Evolutionary conservation across 2,113 vertebrate species (phyloP), one percentile per base, ranked within the genome.

Genomic region (Aptenodytes forsteri): DNA sequence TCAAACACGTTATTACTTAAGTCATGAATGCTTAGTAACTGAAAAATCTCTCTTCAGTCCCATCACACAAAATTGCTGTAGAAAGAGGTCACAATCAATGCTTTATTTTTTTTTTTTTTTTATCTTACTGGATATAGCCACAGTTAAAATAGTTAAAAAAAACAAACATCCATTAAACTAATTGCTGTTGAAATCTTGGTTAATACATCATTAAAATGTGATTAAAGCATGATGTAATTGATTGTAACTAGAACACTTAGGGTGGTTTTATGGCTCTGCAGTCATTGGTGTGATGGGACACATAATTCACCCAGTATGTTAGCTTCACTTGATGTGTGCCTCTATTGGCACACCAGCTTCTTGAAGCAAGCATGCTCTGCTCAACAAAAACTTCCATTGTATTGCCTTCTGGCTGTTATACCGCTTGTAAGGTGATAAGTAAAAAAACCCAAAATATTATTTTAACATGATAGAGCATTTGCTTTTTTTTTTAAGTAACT

Each of bases 271-370:
- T 95, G 84, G 95, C 90, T 97, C 96, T 96, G 80, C 46, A 95
- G 91, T 97, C 73, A 90, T 94, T 96, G 95, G 89, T 96, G 94
- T 97, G 97, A 95, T 83, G 94, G 81, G 97, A 97, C 96, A 94
- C 96, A 98, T 98, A 98, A 97, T 97, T 97, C 97, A 98, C 96
- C 94, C 97, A 97, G 97, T 97, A 90, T 97, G 97, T 89, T 97
- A 95, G 72, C 90, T 89, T 87, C 88, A 91, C 95, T 93, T 71
- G 83, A 73, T 85, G 73, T 82, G 88, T 92, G 90, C 95, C 88
- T 95, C 91, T 87, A 11, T 66, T 77, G 87, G 87, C 83, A 90
- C 71, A 62, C 77, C 6, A 18, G 89, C 44, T 85, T 87, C 88
- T 85, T 75, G 85, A 94, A 95, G 67, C 79, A 73, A 85, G 66